Base-by-base conservation (phyloP, 2,888 invertebrate genomes). In the Neoitamus cyanurus region DNA sequence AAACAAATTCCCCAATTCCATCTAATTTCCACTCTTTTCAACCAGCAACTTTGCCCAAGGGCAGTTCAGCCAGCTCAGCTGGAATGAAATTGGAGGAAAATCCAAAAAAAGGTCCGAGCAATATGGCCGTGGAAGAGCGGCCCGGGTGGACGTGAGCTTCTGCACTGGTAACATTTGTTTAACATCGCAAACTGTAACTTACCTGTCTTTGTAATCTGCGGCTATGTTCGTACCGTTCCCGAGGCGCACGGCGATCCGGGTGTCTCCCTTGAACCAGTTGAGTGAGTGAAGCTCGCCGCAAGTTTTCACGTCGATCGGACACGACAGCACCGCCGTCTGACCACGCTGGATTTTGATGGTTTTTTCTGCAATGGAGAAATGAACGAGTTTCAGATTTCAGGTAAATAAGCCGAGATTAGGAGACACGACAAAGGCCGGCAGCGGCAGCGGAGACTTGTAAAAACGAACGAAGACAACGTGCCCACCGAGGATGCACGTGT, bases 281-380 rank as follows among this genome's bases (percentile, higher is more conserved):
- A 96, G 94, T 89, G 95, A 95, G 92, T 96, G 95, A 86, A 96
- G 92, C 86, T 94, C 94, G 37, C 95, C 95, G 90, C 96, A 96
- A 87, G 93, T 93, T 42, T 93, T 92, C 86, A 93, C 92, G 90
- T 95, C 94, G 87, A 95, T 93, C 83, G 93, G 93, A 90, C 96
- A 96, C 3, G 94, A 94, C 87, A 96, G 92, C 86, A 92, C 92
- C 85, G 94, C 94, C 86, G 93, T 88, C 86, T 90, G 89, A 86
- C 90, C 91, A 88, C 90, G 90, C 87, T 89, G 89, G 86, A 90
- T 89, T 86, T 89, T 90, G 83, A 91, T 89, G 83, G 88, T 88
- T 88, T 89, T 88, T 89, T 90, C 91, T 91, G 87, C 0, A 89
- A 88, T 25, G 80, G 84, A 82, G 75, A 42, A 58, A 80, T 15